Evolutionary conservation across 2,113 vertebrate genomes (phyloP), one percentile per base, ranked within the genome.

Genomic region (Onychostruthus taczanowskii): DNA sequence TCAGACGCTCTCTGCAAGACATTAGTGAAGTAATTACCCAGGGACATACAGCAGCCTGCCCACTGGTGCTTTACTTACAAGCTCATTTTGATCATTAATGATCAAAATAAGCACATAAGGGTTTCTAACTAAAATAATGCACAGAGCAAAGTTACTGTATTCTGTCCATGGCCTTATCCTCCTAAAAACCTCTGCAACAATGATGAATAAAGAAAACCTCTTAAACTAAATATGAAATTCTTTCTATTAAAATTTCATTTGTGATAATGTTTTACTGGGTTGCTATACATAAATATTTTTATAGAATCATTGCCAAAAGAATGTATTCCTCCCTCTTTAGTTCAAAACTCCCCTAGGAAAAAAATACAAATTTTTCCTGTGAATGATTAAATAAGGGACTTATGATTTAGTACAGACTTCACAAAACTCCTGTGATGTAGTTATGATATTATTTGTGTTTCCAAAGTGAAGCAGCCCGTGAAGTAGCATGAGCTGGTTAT

Each of bases 381-480:
- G 76, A 62, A 79, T 55, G 39, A 43, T n/a, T 75, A 93, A 84
- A 47, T 35, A 53, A 39, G 4, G 9, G 22, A 87, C 78, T 88
- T 79, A 52, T 55, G 30, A 62, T 88, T 70, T 86, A 84, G 20
- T 18, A 15, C 82, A 56, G 9, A 52, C 44, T 64, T 56, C 31
- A 55, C 11, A 78, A 74, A 90, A 68, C 23, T 69, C 33, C 8
- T 86, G 50, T 88, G 35, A 79, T 87, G 35, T 70, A 82, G 33
- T 84, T 90, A 78, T 77, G 74, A 73, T 94, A 89, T 31, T 69
- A 72, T 62, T 80, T 90, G 39, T 64, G 24, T 85, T 93, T 86
- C 63, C 44, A 81, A 87, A 90, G 56, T 64, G 50, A 79, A 93
- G 82, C 41, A 70, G 26, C 66, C 62, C 33, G 70, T 66, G 62